Base-by-base conservation (phyloP, 35 echinoderm and acorn worm species). In the Heliocidaris tuberculata region DNA sequence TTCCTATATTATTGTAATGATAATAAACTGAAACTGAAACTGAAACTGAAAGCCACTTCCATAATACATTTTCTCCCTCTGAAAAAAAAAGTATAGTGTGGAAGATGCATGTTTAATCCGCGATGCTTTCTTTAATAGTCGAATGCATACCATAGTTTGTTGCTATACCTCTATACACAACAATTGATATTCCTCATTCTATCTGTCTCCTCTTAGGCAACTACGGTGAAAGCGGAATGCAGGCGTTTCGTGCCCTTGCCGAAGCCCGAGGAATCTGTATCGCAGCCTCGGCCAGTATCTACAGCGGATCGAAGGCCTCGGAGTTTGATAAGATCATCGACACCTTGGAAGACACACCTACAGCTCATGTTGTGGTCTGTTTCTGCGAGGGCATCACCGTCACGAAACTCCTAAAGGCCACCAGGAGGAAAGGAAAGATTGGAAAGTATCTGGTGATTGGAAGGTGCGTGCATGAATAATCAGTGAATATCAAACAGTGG, bases 371-470 rank as follows among this genome's bases (percentile, higher is more conserved):
- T 42, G 98, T 99, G 24, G 97, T 97, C 0, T 99, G 98, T 47
- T 99, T 99, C 91, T 99, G 98, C 87, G 95, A 99, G 88, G 97
- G 97, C 19, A 52, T 95, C 50, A 99, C 97, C 4, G 94, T 97
- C 31, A 93, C 92, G 1, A 93, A 94, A 24, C 95, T 99, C 6
- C 86, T 99, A 19, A 95, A 59, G 24, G 98, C 98, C 30, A 97
- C 95, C 11, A 88, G 95, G 48, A 48, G 94, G 85, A 86, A 96
- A 48, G 95, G 94, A 8, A 50, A 94, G 24, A 32, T 92, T 48
- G 94, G 94, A 6, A 90, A 95, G 30, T 99, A 97, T 92, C 56
- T 97, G 12, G 96, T 99, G 42, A 99, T 99, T 48, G 98, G 98
- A 42, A 97, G 98, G 98, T 99, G 19, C 27, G 95, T 92, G 31